Conservation (phyloP, 1,140 invertebrate genomes). For the Pararge aegeria region DNA sequence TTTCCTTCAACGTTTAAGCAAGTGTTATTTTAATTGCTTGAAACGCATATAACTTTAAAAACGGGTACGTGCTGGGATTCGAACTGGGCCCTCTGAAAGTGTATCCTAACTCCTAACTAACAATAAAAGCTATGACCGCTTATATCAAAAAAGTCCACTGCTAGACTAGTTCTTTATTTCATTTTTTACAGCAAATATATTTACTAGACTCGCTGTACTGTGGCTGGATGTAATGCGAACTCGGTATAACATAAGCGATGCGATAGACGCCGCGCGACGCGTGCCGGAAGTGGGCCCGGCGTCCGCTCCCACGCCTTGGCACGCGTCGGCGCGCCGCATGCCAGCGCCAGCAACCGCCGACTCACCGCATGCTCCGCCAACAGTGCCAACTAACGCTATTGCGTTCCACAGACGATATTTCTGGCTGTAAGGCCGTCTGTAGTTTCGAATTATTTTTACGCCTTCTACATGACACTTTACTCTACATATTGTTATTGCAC, state of each 20-base stretch:
- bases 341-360: slow-evolving; percentile 19
- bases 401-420: slow-evolving; percentile 30
- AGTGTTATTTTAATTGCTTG: too few relatives aligned
- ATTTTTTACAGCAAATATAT: too few relatives aligned
- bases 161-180: too few relatives aligned
- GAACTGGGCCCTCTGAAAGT: too few relatives aligned
- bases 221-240: too few relatives aligned
- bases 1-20: too few relatives aligned
- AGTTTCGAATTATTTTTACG: not conserved
- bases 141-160: too few relatives aligned
- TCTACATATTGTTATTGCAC: not conserved
- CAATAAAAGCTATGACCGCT: too few relatives aligned
- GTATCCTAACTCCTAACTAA: too few relatives aligned
- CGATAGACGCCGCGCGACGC: slow-evolving; percentile 20
- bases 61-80: too few relatives aligned
- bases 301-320: slow-evolving; percentile 61
- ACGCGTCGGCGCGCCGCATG: slow-evolving; percentile 40
- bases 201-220: too few relatives aligned
- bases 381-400: slow-evolving; percentile 28
- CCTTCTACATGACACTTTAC: not conserved
- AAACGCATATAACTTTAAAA: too few relatives aligned
- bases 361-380: slow-evolving; percentile 15
- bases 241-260: not conserved
- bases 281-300: slow-evolving; percentile 51
- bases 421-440: slow-evolving; percentile 8